Evolutionary conservation across 2,113 vertebrate genomes (phyloP), one percentile per base, ranked within the genome.

Genomic region (Montifringilla adamsi): DNA sequence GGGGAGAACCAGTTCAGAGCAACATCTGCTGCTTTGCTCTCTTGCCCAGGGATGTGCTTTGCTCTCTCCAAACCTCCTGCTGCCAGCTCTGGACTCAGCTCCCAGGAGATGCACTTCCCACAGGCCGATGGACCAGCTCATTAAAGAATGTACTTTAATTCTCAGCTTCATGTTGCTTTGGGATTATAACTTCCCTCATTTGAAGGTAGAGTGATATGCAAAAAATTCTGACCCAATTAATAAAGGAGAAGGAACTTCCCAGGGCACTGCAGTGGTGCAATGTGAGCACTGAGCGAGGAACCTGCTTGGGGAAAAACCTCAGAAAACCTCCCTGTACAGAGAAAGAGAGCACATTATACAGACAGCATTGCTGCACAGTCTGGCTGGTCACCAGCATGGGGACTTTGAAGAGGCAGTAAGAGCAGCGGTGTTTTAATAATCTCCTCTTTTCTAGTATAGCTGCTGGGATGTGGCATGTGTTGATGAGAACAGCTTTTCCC

Each of bases 211-310:
- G 75, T 13, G 21, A 77, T 68, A 93, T 72, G 82, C 88, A 93
- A 90, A 96, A 94, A 77, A 47, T 58, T 62, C 87, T 91, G 90
- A 93, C 93, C 90, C 76, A 96, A 83, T 97, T 96, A 96, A 84
- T 37, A 56, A 24, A 94, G 89, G 62, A 88, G 75, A 93, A 59
- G 79, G 37, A 95, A 62, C 82, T 72, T 96, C 93, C 68, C 90
- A 78, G 85, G 72, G 93, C 0, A 1, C 72, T 79, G 79, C 52
- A 79, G 85, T 21, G 43, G 39, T 69, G 67, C 82, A 73, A 73
- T 1, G 5, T 13, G 49, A 91, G 62, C 2, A 0, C 5, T 0
- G 5, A 86, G 72, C 60, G 58, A 67, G 52, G 44, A 88, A 86
- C 24, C 68, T 70, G 1, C 44, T 11, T 77, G 63, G 39, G 50